Evolutionary conservation across 2,888 invertebrate genomes (phyloP), one percentile per base, ranked within the genome.

Genomic region (Lithophane leautieri): DNA sequence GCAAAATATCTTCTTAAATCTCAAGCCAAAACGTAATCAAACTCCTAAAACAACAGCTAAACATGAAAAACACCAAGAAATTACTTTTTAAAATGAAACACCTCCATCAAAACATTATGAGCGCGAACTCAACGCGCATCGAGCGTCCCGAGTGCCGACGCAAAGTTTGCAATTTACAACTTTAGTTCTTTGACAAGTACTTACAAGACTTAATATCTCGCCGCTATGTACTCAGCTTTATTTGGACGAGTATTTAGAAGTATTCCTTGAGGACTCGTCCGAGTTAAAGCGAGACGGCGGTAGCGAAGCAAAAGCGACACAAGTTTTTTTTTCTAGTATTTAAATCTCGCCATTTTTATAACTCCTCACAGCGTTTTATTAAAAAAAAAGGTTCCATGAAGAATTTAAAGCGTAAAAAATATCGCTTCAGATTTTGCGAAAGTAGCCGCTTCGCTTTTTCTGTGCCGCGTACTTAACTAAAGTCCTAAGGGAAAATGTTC

Each of bases 161-260:
- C 83, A 83, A 88, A 90, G 87, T 88, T 89, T 81, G 84, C 85
- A 89, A 90, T 90, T 89, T 88, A 88, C 88, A 87, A 89, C 83
- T 88, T 86, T 84, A 90, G 87, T 90, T 88, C 66, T 79, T 66
- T 83, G 87, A 86, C 88, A 89, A 90, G 88, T 86, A 86, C 88
- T 87, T 83, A 87, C 81, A 87, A 86, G 85, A 85, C 88, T 86
- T 85, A 86, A 85, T 86, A 84, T 84, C 78, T 75, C 83, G 76
- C 84, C 79, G 86, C 86, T 91, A 88, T 90, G 88, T 90, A 90
- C 91, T 88, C 79, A 88, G 88, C 87, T 88, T 90, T 90, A 90
- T 89, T 88, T 88, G 86, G 88, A 87, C 84, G 86, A 90, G 88
- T 89, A 90, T 90, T 90, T 90, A 88, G 84, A 86, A 88, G 89